A percentile compares a stretch with the other conserved stretches of the same genome.
These are phyloP conservation scores for Harpalus rubripes DNA, from an alignment of 2,888 invertebrate species.

Conservation along the genomic window DNA sequence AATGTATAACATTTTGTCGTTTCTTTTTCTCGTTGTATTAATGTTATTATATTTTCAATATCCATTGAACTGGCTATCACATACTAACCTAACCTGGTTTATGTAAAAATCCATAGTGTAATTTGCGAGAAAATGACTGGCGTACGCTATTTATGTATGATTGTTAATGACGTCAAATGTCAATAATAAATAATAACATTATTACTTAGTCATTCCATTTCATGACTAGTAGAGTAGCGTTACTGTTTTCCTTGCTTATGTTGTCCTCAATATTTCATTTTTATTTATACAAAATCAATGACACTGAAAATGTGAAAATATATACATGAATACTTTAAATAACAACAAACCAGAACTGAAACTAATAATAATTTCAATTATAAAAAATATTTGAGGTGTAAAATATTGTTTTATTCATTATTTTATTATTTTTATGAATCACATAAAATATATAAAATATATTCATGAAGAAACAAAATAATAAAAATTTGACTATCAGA, in stretches of 20 bases:
- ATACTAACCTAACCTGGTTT: neutral
- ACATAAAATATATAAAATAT: too few relatives aligned
- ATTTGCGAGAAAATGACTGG: neutral
- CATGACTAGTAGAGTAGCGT: neutral
- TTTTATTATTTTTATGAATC: too few relatives aligned
- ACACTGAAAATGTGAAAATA: too few relatives aligned
- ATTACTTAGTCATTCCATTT: neutral
- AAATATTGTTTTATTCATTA: too few relatives aligned
- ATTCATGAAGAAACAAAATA: too few relatives aligned
- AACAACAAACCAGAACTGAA: neutral
- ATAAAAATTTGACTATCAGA: too few relatives aligned
- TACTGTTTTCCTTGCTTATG: neutral
- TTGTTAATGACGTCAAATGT: neutral
- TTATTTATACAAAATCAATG: neutral
- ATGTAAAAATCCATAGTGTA: constrained; percentile 3
- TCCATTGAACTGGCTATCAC: neutral
- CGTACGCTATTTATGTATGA: neutral
- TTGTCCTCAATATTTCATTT: neutral
- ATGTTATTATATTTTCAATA: neutral
- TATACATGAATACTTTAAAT: too few relatives aligned
- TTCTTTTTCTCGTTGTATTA: too few relatives aligned
- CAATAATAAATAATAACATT: constrained; percentile 4
- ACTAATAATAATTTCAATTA: neutral
- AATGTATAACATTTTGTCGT: too few relatives aligned
- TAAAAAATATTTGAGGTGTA: too few relatives aligned